Percentiles rank a stretch among this genome's conserved stretches.
phyloP scores from a whole-genome alignment of 2,797 vertebrate species.

The Sebastes matsubarae region DNA sequence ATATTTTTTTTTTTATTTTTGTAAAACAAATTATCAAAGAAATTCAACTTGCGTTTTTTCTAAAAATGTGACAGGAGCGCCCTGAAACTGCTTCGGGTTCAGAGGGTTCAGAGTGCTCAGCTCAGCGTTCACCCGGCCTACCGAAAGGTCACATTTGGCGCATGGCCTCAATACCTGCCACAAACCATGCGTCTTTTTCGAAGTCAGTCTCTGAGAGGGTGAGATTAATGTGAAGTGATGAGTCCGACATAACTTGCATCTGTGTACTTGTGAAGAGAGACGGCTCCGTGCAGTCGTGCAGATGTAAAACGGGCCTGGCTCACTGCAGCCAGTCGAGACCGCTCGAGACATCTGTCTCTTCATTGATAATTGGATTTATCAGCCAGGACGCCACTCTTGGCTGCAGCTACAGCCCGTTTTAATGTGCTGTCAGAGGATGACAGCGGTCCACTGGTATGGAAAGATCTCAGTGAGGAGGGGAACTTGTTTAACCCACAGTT shows the following conservation, averaged over 20 bases:
- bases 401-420: constrained; percentile 6
- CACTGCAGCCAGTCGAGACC: constrained; percentile 10
- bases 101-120: not conserved
- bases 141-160: not conserved
- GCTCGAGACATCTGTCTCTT: constrained; percentile 44
- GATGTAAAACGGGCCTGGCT: constrained; percentile 7
- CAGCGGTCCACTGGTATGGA: constrained; percentile 1
- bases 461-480: not conserved
- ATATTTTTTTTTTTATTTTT: not conserved
- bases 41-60: not conserved
- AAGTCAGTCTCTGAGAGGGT: not conserved
- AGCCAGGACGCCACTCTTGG: constrained; percentile 12
- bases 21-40: not conserved
- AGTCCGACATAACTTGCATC: not conserved
- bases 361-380: constrained; percentile 49
- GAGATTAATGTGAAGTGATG: constrained; percentile 5
- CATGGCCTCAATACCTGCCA: constrained; percentile 11
- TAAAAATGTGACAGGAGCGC: not conserved
- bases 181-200: not conserved
- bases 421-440: constrained; percentile 9
- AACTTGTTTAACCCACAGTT: not conserved
- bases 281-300: constrained; percentile 14
- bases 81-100: not conserved
- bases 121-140: not conserved
- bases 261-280: not conserved